A percentile compares a stretch with the other conserved stretches of the same genome.
These are phyloP conservation scores for Agrotis ipsilon DNA, from an alignment of 2,888 invertebrate species.

Conservation along the genomic window DNA sequence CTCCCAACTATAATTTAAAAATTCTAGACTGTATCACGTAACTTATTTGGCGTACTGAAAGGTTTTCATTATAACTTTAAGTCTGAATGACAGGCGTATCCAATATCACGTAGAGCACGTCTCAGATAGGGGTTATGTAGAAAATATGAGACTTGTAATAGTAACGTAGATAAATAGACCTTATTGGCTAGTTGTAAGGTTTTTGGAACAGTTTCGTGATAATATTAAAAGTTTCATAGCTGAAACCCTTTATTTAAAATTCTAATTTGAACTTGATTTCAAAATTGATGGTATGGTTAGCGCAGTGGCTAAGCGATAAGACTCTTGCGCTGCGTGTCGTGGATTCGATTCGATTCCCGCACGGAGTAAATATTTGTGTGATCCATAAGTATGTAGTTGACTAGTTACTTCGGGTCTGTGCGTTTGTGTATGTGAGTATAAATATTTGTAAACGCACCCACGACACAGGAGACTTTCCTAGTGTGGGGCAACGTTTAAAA, in stretches of 20 bases:
- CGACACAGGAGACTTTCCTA: no score
- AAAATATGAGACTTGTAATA: neutral
- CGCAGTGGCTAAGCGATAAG: no score
- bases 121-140: neutral
- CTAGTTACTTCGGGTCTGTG: no score
- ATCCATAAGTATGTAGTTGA: no score
- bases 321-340: no score
- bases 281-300: no score
- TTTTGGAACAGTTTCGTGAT: neutral
- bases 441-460: no score
- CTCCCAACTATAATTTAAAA: neutral
- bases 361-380: no score
- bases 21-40: neutral
- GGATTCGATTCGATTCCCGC: no score
- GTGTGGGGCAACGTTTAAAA: no score
- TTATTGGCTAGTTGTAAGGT: neutral
- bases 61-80: conserved; percentile 3
- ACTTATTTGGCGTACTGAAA: neutral
- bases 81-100: neutral
- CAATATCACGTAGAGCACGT: neutral
- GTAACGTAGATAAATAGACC: neutral
- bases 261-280: no score
- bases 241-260: neutral
- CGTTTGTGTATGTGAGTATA: no score
- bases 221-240: neutral